Conservation (phyloP, 2,113 vertebrate species). For the human region GRCh38 chr2:153299501-153300000, state of each 20-base stretch:
- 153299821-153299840: background rate
- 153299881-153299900: slow-evolving; percentile 8
- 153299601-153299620: background rate
- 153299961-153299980: background rate
- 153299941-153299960: background rate
- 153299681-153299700: background rate
- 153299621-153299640: background rate
- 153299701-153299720: background rate
- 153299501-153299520: background rate
- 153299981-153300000: background rate
- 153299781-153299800: background rate
- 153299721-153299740: background rate
- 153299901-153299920: background rate
- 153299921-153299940: background rate
- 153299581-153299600: background rate
- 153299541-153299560: background rate
- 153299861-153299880: background rate
- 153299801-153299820: background rate
- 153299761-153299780: background rate
- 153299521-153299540: background rate
- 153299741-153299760: background rate
- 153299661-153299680: background rate
- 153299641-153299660: background rate
- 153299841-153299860: background rate
- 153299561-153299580: background rate